phyloP scores from a whole-genome alignment of 2,113 vertebrate species.

The Macroglossus sobrinus region DNA sequence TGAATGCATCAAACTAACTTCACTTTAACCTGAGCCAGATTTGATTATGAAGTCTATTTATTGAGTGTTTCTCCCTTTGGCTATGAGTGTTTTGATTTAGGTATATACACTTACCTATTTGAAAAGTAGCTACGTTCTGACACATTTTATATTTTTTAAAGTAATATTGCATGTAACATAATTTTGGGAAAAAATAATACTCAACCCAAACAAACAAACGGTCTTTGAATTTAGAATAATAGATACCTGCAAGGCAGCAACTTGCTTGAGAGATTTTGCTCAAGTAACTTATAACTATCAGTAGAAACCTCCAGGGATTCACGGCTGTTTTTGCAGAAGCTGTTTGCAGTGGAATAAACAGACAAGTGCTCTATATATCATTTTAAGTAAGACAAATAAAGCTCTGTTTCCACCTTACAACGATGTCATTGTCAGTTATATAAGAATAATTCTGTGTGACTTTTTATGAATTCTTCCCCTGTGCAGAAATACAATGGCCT shows the following conservation, averaged over 20 bases:
- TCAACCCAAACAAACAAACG: conserved; percentile 79
- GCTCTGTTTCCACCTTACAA: conserved; percentile 89
- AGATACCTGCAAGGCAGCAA: conserved; percentile 88
- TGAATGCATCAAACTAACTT: conserved; percentile 83
- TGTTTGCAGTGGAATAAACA: conserved; percentile 90
- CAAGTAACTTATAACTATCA: conserved; percentile 90
- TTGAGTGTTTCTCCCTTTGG: conserved; percentile 77
- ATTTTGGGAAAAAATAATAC: conserved; percentile 72
- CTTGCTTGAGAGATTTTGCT: conserved; percentile 87
- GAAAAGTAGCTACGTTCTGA: conserved; percentile 81
- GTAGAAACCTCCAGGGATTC: conserved; percentile 81
- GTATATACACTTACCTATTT: conserved; percentile 74
- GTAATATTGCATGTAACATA: conserved; percentile 78
- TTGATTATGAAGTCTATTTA: conserved; percentile 86
- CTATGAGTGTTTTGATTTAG: conserved; percentile 79
- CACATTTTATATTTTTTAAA: conserved; percentile 85
- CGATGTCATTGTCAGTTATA: conserved; percentile 90
- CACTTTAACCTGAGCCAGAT: conserved; percentile 84
- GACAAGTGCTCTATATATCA: conserved; percentile 91
- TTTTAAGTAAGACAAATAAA: conserved; percentile 93
- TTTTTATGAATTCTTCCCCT: conserved; percentile 90
- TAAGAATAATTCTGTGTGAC: conserved; percentile 89
- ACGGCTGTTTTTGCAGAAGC: conserved; percentile 87
- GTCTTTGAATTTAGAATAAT: conserved; percentile 88
- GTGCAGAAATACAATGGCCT: conserved; percentile 88